These are phyloP conservation scores for Heliconius aoede DNA, from an alignment of 2,888 invertebrate genomes.

Conservation along the genomic window DNA sequence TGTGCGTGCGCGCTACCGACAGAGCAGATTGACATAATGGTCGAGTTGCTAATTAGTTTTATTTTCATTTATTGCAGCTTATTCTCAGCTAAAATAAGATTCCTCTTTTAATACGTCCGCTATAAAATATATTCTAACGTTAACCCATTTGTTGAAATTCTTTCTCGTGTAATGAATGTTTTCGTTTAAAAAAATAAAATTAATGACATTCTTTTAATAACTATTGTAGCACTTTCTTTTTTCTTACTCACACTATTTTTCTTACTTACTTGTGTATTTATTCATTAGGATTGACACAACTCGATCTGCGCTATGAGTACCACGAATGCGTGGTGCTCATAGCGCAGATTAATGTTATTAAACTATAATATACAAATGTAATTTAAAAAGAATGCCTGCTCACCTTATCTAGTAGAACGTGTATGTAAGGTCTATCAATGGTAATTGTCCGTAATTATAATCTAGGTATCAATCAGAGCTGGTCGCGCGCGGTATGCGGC, in stretches of 20 bases:
- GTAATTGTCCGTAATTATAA: constrained; percentile 40
- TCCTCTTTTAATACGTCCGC: constrained; percentile 25
- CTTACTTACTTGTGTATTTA: background rate
- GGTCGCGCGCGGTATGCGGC: constrained; percentile 28
- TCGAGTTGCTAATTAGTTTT: constrained; percentile 41
- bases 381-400: constrained; percentile 24
- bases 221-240: background rate
- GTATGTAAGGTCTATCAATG: constrained; percentile 37
- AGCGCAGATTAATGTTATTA: background rate
- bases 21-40: constrained; percentile 41
- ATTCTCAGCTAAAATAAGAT: constrained; percentile 31
- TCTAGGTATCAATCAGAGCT: constrained; percentile 39
- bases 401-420: constrained; percentile 10
- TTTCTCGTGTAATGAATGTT: background rate
- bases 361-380: background rate
- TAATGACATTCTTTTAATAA: background rate
- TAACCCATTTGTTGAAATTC: constrained; percentile 18
- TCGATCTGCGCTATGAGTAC: too few relatives aligned
- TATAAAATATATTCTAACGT: constrained; percentile 12
- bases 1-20: background rate
- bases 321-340: too few relatives aligned
- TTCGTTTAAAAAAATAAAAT: background rate
- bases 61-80: constrained; percentile 35
- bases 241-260: background rate
- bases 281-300: too few relatives aligned